Evolutionary conservation across 2,888 invertebrate genomes (phyloP).

Genomic region (Sphaeridia pumilis): DNA sequence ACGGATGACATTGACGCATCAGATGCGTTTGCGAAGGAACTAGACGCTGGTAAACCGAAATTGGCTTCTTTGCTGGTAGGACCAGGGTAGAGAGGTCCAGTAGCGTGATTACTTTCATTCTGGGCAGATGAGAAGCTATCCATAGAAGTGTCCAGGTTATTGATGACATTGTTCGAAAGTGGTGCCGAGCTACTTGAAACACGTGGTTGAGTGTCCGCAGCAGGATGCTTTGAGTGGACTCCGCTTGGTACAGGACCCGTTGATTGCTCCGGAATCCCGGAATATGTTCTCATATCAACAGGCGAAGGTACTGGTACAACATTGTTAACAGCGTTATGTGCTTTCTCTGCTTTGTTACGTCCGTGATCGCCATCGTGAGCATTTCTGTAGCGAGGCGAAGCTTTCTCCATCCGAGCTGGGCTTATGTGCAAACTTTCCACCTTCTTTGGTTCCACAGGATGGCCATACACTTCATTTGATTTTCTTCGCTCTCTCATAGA

Average conservation of each 20-base stretch:
- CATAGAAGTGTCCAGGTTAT: too few relatives aligned
- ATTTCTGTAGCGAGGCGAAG: constrained; percentile 16
- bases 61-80: too few relatives aligned
- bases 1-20: too few relatives aligned
- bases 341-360: background rate
- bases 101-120: too few relatives aligned
- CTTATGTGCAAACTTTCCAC: constrained; percentile 21
- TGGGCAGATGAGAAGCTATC: too few relatives aligned
- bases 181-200: too few relatives aligned
- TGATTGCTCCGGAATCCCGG: constrained; percentile 44
- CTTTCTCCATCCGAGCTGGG: constrained; percentile 19
- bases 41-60: too few relatives aligned
- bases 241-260: background rate
- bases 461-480: constrained; percentile 30
- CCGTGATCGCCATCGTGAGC: constrained; percentile 8
- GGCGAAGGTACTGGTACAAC: constrained; percentile 61
- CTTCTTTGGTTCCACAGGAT: constrained; percentile 14
- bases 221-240: too few relatives aligned
- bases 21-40: too few relatives aligned
- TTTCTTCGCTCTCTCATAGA: constrained; percentile 32
- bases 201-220: constrained; percentile 21
- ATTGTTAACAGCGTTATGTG: constrained; percentile 15
- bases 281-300: constrained; percentile 78
- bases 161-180: too few relatives aligned
- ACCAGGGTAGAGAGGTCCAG: too few relatives aligned